A percentile compares a stretch with the other conserved stretches of the same genome.
phyloP scores from a whole-genome alignment of 1,140 invertebrate genomes.

The Ceratina australensis region DNA sequence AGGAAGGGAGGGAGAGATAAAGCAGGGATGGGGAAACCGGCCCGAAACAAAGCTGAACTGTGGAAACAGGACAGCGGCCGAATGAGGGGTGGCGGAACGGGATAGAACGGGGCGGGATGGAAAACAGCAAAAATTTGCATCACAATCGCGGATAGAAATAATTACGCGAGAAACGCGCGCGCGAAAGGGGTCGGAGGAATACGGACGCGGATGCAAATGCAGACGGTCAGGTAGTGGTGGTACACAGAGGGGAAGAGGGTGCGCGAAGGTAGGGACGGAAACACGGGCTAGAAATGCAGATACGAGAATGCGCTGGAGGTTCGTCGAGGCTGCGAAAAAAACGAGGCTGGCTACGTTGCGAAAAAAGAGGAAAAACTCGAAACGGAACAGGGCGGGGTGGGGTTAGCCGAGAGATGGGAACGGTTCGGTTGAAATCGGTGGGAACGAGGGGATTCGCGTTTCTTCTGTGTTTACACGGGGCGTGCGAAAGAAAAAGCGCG shows the following conservation, averaged over 20 bases:
- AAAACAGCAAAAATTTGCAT: slow-evolving; percentile 77
- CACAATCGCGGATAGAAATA: slow-evolving; percentile 78
- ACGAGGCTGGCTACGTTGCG: slow-evolving; percentile 29
- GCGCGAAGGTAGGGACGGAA: slow-evolving; percentile 52
- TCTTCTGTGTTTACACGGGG: slow-evolving; percentile 47
- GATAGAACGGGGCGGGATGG: slow-evolving; percentile 24
- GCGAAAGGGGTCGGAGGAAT: slow-evolving; percentile 58
- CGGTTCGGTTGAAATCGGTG: neutral
- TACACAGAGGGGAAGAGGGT: slow-evolving; percentile 29
- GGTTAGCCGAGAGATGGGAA: slow-evolving; percentile 19
- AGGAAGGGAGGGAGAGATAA: slow-evolving; percentile 18
- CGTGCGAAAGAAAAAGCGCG: slow-evolving; percentile 9
- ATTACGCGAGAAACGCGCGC: slow-evolving; percentile 73
- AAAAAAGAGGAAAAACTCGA: slow-evolving; percentile 45
- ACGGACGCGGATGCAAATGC: slow-evolving; percentile 58
- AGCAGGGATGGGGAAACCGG: neutral
- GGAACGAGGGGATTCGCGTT: neutral
- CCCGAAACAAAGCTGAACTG: slow-evolving; percentile 12
- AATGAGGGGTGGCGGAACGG: slow-evolving; percentile 22
- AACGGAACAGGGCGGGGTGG: slow-evolving; percentile 1
- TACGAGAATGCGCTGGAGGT: slow-evolving; percentile 61
- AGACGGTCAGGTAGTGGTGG: slow-evolving; percentile 40
- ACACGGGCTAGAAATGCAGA: slow-evolving; percentile 73
- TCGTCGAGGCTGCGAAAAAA: slow-evolving; percentile 50
- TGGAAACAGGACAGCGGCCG: neutral